Base-by-base conservation (phyloP, 1,140 invertebrate species). In the Homarus americanus region DNA sequence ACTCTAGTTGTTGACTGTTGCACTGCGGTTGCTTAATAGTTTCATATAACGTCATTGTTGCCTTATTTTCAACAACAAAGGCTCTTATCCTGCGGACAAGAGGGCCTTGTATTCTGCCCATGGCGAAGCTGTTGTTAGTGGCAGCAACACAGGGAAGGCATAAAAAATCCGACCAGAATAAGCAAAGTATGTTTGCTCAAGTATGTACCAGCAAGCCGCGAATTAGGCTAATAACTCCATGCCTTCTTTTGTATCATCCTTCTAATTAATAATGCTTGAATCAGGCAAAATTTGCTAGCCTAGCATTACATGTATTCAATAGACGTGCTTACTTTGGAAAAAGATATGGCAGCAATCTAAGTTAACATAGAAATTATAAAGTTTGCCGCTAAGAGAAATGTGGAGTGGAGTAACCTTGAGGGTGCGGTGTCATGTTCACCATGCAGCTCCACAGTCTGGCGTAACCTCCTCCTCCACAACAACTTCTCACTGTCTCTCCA, bases 11-110 rank as follows among this genome's bases (percentile, higher is more conserved):
- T 28, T 69, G 63, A 4, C 28, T 38, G 36, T n/a, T 76, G 12
- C 24, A 41, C 12, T 40, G 73, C 24, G 17, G 73, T 38, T 69
- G 20, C 4, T 69, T 76, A 41, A 41, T 76, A 41, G 36, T 41
- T 38, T 76, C 36, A 32, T 76, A 10, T 76, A 41, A 41, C 24
- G 73, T 40, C 36, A 40, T 34, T 34, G 36, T 69, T 69, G 63
- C 24, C 24, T 69, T 32, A 32, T 69, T 69, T 38, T 38, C 2
- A 2, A 76, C 2, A 76, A 76, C 36, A 41, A 76, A 76, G 73
- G 36, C 36, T 76, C 73, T 76, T 76, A 76, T 76, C 63, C 63
- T 32, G n/a, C n/a, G 28, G 63, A 69, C 63, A 69, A 69, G n/a
- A 32, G 63, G 28, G 63, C 63, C n/a, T 69, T 69, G 63, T 69